A percentile compares a stretch with the other conserved stretches of the same genome.
These are phyloP conservation scores for Bombus cullumanus DNA, from an alignment of 1,140 invertebrate species.

Conservation along the genomic window DNA sequence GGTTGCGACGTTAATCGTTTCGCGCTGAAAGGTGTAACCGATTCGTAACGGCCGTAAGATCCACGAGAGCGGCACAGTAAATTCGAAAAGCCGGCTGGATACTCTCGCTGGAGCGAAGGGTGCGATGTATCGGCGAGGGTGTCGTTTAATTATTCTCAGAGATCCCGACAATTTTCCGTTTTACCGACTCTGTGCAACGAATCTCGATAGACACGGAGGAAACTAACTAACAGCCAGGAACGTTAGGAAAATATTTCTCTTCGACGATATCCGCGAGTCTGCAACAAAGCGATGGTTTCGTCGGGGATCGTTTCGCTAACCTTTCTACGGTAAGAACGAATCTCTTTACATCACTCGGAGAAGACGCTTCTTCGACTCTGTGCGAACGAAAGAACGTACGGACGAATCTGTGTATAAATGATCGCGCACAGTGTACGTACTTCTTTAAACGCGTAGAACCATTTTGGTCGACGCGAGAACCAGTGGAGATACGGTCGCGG, in stretches of 20 bases:
- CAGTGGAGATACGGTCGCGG: neutral
- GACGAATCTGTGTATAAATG: too few species aligned
- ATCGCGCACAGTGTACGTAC: too few species aligned
- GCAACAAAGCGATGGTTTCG: neutral
- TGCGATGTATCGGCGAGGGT: conserved; percentile 18
- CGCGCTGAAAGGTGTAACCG: conserved; percentile 62
- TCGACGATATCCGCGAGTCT: neutral
- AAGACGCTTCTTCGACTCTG: neutral
- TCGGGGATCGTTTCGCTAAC: too few species aligned
- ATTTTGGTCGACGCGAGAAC: neutral
- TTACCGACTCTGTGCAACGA: conserved; percentile 61
- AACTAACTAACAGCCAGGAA: too few species aligned
- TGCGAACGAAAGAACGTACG: neutral
- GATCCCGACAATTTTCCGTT: conserved; percentile 77
- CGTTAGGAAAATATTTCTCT: neutral
- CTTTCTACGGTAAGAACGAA: too few species aligned
- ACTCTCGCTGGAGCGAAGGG: neutral
- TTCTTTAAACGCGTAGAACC: conserved; percentile 1
- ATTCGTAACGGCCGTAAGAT: conserved; percentile 69
- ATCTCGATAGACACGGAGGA: neutral
- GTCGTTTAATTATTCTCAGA: conserved; percentile 74
- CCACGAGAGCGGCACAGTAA: conserved; percentile 53
- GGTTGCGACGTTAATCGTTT: conserved; percentile 47
- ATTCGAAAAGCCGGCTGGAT: conserved; percentile 27
- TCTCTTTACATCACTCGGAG: neutral